phyloP scores from a whole-genome alignment of 2,888 invertebrate genomes.

The Eumacrocentrus americanus region DNA sequence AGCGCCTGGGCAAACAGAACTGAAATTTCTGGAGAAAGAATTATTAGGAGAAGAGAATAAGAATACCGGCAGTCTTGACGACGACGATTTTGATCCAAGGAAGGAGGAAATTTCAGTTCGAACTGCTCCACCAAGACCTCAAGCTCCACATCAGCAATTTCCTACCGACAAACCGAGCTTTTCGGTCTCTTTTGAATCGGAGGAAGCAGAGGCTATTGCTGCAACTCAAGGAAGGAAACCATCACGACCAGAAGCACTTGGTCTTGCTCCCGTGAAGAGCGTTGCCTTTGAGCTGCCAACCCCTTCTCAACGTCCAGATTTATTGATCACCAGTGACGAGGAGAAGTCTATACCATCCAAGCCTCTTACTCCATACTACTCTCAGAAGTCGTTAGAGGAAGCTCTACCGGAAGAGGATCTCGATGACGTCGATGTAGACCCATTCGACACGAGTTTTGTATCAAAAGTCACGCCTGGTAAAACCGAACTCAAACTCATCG shows the following conservation, averaged over 20 bases:
- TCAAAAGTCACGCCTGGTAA: conserved; percentile 64
- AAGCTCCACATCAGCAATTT: conserved; percentile 18
- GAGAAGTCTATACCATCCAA: conserved; percentile 68
- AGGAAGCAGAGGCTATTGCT: background rate
- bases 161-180: conserved; percentile 32
- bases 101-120: conserved; percentile 49
- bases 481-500: conserved; percentile 66
- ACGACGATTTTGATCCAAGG: conserved; percentile 84
- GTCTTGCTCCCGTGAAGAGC: conserved; percentile 55
- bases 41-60: conserved; percentile 64
- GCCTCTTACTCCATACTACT: conserved; percentile 83
- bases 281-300: conserved; percentile 70
- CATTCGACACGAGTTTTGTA: conserved; percentile 72
- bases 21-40: conserved; percentile 80
- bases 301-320: conserved; percentile 62
- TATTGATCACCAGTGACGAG: conserved; percentile 67
- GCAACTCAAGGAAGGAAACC: conserved; percentile 58
- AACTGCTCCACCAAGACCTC: conserved; percentile 37
- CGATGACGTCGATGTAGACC: conserved; percentile 64
- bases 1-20: conserved; percentile 78
- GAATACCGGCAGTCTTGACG: conserved; percentile 65
- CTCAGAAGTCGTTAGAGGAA: conserved; percentile 64
- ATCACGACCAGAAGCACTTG: conserved; percentile 70
- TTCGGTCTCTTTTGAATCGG: conserved; percentile 35
- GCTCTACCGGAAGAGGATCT: conserved; percentile 66